phyloP scores from a whole-genome alignment of 2,888 invertebrate genomes.

The Hipparchia semele region DNA sequence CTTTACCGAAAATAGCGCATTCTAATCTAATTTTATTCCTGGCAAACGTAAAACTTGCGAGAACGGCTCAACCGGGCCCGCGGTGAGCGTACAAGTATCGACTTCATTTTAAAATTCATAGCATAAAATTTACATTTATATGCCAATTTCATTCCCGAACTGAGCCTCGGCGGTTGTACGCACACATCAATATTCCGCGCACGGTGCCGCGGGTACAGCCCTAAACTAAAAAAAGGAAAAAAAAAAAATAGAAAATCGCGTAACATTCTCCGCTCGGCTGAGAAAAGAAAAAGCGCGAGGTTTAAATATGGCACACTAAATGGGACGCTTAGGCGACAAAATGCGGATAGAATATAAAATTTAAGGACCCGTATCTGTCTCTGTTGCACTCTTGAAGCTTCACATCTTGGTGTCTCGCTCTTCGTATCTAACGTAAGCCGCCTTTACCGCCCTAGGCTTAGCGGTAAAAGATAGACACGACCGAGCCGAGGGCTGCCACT shows the following conservation, averaged over 20 bases:
- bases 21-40: constrained; percentile 79
- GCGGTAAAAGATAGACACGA: constrained; percentile 80
- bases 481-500: constrained; percentile 65
- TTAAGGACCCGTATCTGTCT: constrained; percentile 69
- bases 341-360: constrained; percentile 83
- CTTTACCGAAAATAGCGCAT: constrained; percentile 66
- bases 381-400: constrained; percentile 53
- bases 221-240: constrained; percentile 64
- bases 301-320: constrained; percentile 83
- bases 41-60: constrained; percentile 65
- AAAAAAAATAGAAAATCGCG: constrained; percentile 65
- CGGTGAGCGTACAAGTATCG: constrained; percentile 77
- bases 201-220: constrained; percentile 68
- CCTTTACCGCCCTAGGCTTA: constrained; percentile 79
- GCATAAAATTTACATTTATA: constrained; percentile 84
- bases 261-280: constrained; percentile 71
- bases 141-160: constrained; percentile 83
- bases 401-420: constrained; percentile 61
- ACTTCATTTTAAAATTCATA: constrained; percentile 83
- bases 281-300: constrained; percentile 75
- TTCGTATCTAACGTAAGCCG: constrained; percentile 71
- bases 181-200: constrained; percentile 80
- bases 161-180: constrained; percentile 76
- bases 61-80: constrained; percentile 61
- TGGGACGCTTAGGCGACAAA: constrained; percentile 84